Evolutionary conservation across 2,113 vertebrate species (phyloP), one percentile per base, ranked within the genome.

Genomic region (Oxygymnocypris stewartii): DNA sequence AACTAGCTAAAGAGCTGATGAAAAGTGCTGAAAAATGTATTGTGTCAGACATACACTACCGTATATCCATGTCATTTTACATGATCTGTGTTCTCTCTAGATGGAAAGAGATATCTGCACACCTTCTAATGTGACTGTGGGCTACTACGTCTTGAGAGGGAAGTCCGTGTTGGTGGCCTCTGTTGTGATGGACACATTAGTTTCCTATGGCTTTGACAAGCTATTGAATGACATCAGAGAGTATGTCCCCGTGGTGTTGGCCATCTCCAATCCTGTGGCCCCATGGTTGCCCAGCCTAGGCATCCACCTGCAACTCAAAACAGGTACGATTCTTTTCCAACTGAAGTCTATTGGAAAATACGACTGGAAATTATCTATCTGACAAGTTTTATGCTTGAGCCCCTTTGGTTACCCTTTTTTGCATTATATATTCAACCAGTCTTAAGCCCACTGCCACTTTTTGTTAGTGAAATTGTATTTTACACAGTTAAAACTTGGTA

Each of bases 251-350:
- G 90, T 91, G 77, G 93, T 99, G 28, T 97, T 96, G 92, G 97
- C 96, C 0, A 91, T 99, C 73, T 95, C 93, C 4, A 90, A 96
- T 4, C 94, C 97, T 28, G 96, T 97, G 69, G 92, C 95, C 67
- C 93, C 95, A 0, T 98, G 98, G 98, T 54, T 92, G 31, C 93
- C 96, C 0, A 85, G 89, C 63, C 97, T 96, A 0, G 96, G 95
- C 0, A 93, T 96, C 76, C 95, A 95, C 91, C 95, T 96, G 90
- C 97, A 97, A 94, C 94, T 99, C 77, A 98, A 96, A 93, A 99
- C 98, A 89, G 98, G 98, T 96, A 54, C 49, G 61, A 54, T 28
- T 35, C 7, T 20, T 78, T 78, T 78, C 23, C 75, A 28, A 31
- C 2, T 12, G 5, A 9, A 20, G 14, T 51, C 10, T 49, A 2